Evolutionary conservation across 2,888 invertebrate species (phyloP).

Genomic region (Tiphia femorata): DNA sequence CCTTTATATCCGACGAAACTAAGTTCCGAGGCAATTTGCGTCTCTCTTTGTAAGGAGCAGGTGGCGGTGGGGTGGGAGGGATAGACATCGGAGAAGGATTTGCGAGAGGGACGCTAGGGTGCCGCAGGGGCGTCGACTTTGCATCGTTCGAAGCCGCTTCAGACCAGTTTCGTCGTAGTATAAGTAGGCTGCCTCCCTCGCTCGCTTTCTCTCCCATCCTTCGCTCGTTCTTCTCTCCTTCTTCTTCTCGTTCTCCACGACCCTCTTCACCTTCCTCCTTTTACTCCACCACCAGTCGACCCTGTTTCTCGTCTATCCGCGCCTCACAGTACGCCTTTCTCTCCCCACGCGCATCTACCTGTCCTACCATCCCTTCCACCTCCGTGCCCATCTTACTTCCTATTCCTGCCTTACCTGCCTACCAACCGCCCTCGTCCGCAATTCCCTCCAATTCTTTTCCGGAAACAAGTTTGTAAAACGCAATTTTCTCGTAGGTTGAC

Average conservation of each 20-base stretch:
- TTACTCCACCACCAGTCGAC: no score
- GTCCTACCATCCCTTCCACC: slow-evolving; percentile 39
- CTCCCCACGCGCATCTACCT: slow-evolving; percentile 15
- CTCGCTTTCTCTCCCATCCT: slow-evolving; percentile 27
- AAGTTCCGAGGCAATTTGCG: slow-evolving; percentile 67
- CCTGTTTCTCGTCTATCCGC: slow-evolving; percentile 30
- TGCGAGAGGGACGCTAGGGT: slow-evolving; percentile 19
- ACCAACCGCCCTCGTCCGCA: slow-evolving; percentile 68
- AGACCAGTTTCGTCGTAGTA: slow-evolving; percentile 39
- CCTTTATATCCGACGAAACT: slow-evolving; percentile 66
- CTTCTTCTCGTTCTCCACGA: slow-evolving; percentile 1
- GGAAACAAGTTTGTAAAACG: slow-evolving; percentile 74
- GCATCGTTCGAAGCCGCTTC: slow-evolving; percentile 56
- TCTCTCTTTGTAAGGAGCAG: slow-evolving; percentile 65
- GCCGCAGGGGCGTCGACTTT: slow-evolving; percentile 56
- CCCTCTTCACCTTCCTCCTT: slow-evolving; percentile 7
- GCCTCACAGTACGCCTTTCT: slow-evolving; percentile 25
- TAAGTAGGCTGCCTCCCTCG: slow-evolving; percentile 24
- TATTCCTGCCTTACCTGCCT: slow-evolving; percentile 43
- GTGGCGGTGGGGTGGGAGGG: slow-evolving; percentile 20
- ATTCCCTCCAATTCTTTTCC: slow-evolving; percentile 73
- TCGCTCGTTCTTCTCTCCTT: slow-evolving; percentile 4
- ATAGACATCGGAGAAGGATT: slow-evolving; percentile 24
- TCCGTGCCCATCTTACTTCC: slow-evolving; percentile 56
- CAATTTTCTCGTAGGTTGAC: slow-evolving; percentile 73